Conservation (phyloP, 1,140 invertebrate species). For the Calephelis nemesis region DNA sequence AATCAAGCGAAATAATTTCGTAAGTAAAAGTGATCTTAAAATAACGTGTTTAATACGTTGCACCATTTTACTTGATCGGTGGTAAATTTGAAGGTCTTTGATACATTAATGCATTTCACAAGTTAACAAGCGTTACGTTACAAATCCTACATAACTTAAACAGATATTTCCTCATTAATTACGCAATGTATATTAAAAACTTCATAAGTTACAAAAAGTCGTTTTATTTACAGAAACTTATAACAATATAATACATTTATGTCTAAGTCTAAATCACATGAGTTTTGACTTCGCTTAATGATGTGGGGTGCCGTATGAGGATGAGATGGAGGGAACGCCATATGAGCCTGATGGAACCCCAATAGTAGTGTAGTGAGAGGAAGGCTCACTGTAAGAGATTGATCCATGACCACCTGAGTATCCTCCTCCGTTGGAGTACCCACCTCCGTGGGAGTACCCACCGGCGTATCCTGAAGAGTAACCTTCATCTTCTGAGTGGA, state of each 20-base stretch:
- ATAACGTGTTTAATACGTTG: background rate
- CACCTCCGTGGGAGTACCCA: constrained; percentile 46
- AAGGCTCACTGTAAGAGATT: constrained; percentile 54
- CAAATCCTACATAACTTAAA: constrained; percentile 34
- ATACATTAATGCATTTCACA: background rate
- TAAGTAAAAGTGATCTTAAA: background rate
- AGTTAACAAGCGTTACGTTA: constrained; percentile 23
- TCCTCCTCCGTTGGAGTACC: constrained; percentile 44
- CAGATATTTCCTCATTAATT: constrained; percentile 26
- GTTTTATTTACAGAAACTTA: constrained; percentile 77
- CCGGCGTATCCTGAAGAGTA: constrained; percentile 59
- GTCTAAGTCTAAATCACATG: constrained; percentile 69
- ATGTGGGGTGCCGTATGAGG: constrained; percentile 71
- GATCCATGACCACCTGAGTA: constrained; percentile 46
- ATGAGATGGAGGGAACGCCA: constrained; percentile 68
- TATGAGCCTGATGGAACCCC: constrained; percentile 72
- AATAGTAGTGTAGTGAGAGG: constrained; percentile 66
- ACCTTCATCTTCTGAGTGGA: constrained; percentile 78
- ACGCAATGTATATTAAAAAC: constrained; percentile 25
- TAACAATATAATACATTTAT: constrained; percentile 72
- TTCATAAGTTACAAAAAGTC: constrained; percentile 50
- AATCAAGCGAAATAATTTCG: background rate
- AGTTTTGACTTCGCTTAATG: constrained; percentile 70
- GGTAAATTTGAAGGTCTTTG: background rate
- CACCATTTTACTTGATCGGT: background rate